Evolutionary conservation across 2,113 vertebrate species (phyloP).

Genomic region (Nyctibius bracteatus): DNA sequence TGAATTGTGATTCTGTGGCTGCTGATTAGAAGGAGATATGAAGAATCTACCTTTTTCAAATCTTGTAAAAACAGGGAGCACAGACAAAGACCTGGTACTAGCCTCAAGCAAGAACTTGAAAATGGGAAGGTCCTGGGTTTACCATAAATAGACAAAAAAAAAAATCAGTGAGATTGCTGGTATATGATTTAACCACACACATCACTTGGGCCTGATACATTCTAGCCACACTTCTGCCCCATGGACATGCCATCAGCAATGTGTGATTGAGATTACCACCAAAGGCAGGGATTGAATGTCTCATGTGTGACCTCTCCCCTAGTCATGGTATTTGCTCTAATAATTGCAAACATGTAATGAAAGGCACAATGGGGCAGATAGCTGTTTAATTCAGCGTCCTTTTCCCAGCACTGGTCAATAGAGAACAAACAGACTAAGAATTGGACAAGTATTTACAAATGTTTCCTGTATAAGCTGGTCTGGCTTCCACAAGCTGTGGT

Average conservation of each 20-base stretch:
- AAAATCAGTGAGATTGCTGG: not conserved
- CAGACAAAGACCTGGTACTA: not conserved
- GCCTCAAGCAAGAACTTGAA: not conserved
- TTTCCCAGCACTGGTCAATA: not conserved
- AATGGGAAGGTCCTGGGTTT: not conserved
- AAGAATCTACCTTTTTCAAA: not conserved
- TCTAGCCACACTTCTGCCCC: not conserved
- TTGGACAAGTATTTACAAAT: not conserved
- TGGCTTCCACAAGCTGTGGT: not conserved
- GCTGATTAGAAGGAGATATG: not conserved
- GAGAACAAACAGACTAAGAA: not conserved
- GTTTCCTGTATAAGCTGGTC: not conserved
- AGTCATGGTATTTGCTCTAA: not conserved
- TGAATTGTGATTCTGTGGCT: not conserved
- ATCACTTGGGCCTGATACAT: not conserved
- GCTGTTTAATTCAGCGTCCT: not conserved
- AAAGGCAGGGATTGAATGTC: not conserved
- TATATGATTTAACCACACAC: not conserved
- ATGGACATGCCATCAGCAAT: not conserved
- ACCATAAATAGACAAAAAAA: not conserved
- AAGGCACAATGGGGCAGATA: not conserved
- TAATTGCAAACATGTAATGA: not conserved
- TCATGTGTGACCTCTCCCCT: not conserved
- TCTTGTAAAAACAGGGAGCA: not conserved
- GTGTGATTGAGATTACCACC: not conserved